phyloP scores from a whole-genome alignment of 2,888 invertebrate genomes.

The Aspidapion aeneum region DNA sequence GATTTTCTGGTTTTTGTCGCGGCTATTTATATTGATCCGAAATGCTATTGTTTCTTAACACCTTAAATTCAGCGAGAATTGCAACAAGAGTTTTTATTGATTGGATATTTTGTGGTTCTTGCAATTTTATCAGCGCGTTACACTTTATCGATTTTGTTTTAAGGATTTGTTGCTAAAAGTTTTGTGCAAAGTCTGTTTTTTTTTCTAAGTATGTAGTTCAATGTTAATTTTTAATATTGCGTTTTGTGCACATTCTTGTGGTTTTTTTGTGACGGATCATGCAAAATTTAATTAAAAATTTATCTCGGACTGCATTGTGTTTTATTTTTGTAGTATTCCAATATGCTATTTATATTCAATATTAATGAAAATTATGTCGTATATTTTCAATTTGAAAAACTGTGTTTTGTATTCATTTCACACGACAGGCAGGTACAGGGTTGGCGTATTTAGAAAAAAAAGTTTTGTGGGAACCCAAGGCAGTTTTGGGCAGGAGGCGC shows the following conservation, averaged over 20 bases:
- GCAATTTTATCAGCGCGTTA: not conserved
- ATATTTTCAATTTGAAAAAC: too few relatives aligned
- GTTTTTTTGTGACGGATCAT: not conserved
- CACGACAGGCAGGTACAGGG: too few relatives aligned
- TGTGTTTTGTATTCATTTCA: too few relatives aligned
- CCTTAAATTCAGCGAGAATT: slow-evolving; percentile 16
- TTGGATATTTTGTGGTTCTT: not conserved
- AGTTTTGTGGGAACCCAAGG: too few relatives aligned
- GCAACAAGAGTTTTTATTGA: slow-evolving; percentile 11
- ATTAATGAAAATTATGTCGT: too few relatives aligned
- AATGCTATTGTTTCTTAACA: slow-evolving; percentile 17
- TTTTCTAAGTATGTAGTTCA: slow-evolving; percentile 18
- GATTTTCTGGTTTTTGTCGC: not conserved
- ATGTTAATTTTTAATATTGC: not conserved
- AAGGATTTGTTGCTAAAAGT: slow-evolving; percentile 8
- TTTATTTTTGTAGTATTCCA: too few relatives aligned
- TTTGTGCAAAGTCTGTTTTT: slow-evolving; percentile 16
- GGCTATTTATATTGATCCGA: slow-evolving; percentile 23
- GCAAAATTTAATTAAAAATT: not conserved
- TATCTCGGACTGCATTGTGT: too few relatives aligned
- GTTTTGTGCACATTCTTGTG: not conserved
- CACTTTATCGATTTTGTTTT: not conserved
- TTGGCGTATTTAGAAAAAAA: too few relatives aligned
- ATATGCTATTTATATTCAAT: too few relatives aligned
- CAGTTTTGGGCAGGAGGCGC: too few relatives aligned